Evolutionary conservation across 2,888 invertebrate genomes (phyloP).

Genomic region (Polia nebulosa): DNA sequence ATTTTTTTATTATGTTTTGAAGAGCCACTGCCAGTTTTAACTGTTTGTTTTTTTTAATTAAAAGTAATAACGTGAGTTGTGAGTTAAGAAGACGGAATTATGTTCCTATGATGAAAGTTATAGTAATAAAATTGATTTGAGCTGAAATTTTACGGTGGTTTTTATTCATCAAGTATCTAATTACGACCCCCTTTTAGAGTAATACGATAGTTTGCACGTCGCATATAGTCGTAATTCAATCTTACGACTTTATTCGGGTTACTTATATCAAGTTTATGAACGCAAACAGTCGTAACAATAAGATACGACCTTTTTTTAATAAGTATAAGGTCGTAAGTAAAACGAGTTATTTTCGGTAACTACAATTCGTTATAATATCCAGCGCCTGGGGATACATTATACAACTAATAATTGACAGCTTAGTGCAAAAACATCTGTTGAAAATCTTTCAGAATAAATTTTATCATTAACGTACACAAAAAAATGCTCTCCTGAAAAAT

Average conservation of each 20-base stretch:
- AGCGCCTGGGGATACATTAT: neutral
- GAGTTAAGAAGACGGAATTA: no score
- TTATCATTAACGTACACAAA: neutral
- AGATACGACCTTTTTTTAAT: slow-evolving; percentile 17
- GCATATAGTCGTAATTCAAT: slow-evolving; percentile 21
- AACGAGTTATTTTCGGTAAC: no score
- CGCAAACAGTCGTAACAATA: slow-evolving; percentile 21
- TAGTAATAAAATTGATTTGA: no score
- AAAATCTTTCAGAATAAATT: neutral
- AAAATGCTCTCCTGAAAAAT: neutral
- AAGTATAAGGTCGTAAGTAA: slow-evolving; percentile 2
- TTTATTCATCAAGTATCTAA: no score
- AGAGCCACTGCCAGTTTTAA: slow-evolving; percentile 2
- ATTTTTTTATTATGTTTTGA: neutral
- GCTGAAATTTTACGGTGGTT: no score
- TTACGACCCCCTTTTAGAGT: no score
- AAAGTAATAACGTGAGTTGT: no score
- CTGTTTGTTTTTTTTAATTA: neutral
- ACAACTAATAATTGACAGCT: neutral
- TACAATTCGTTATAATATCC: neutral
- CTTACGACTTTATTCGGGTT: slow-evolving; percentile 16
- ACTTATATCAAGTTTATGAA: slow-evolving; percentile 4
- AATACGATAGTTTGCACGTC: slow-evolving; percentile 3
- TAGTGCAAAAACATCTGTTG: neutral
- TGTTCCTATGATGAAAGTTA: no score